Evolutionary conservation across 2,888 invertebrate species (phyloP).

Genomic region (Bellardia pandia): DNA sequence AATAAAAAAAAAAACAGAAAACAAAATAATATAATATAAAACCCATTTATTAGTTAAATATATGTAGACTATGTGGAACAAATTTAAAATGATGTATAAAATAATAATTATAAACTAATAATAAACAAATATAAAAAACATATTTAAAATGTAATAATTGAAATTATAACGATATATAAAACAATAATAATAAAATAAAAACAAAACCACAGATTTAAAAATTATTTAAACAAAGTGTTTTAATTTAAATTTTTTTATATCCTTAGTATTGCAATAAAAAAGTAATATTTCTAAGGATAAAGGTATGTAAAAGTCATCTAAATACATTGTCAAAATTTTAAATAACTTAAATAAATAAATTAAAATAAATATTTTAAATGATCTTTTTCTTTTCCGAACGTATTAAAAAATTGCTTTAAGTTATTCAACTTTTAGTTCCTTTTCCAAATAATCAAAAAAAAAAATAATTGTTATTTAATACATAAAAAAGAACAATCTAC

Average conservation of each 20-base stretch:
- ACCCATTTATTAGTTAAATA: constrained; percentile 65
- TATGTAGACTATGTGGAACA: constrained; percentile 71
- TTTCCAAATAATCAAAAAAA: too few species aligned
- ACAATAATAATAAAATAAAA: constrained; percentile 61
- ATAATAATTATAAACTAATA: constrained; percentile 61
- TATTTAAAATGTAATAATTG: constrained; percentile 59
- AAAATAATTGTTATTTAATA: too few species aligned
- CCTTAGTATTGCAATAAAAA: too few species aligned
- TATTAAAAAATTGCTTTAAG: too few species aligned
- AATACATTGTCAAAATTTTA: too few species aligned
- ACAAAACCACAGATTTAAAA: constrained; percentile 67
- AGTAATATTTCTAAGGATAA: neutral
- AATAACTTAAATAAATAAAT: too few species aligned
- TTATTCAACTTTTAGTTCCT: too few species aligned
- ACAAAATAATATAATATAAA: constrained; percentile 18
- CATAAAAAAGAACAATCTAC: too few species aligned
- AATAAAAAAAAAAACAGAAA: constrained; percentile 13
- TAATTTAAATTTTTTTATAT: neutral
- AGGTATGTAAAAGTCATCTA: neutral
- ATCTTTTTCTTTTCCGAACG: too few species aligned
- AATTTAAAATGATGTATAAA: constrained; percentile 64
- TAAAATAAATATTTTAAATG: too few species aligned
- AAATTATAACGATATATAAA: constrained; percentile 67
- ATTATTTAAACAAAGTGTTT: constrained; percentile 1
- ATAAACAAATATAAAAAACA: constrained; percentile 53